Base-by-base conservation (phyloP, 2,888 invertebrate species). In the Hymenopus coronatus region DNA sequence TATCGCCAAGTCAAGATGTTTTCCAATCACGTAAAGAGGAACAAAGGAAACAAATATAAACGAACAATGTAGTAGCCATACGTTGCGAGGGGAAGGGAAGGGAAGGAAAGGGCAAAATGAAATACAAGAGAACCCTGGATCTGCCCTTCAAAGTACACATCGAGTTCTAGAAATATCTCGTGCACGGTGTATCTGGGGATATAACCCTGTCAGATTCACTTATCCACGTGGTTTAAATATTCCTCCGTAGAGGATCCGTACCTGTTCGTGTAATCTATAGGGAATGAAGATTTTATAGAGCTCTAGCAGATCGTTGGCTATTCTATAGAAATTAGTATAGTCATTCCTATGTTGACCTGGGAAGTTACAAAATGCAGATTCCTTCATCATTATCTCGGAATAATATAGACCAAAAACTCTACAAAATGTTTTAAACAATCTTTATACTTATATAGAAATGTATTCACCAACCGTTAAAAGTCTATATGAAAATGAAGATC, bases 11-110 rank as follows among this genome's bases (percentile, higher is more conserved):
- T 82, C 20, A n/a, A 25, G 46, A 87, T 87, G 87, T 87, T 82
- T 87, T 87, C 87, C 87, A 87, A 87, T 87, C 87, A 87, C 87
- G 82, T 82, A 87, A 82, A 81, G 33, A 33, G 82, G 82, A 70
- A 87, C 87, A 87, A 87, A 87, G 82, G 87, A 82, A 87, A 87
- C 87, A 87, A 87, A 87, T 33, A 70, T 25, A 87, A 87, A 87
- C 40, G 33, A 15, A 33, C 28, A 27, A 70, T 82, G 82, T 82
- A 70, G 54, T 70, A 82, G 82, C 82, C 87, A 87, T 87, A 87
- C 82, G 87, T 87, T 33, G 87, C 12, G 27, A 83, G 40, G 15
- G 54, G 54, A 70, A 70, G 20, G 25, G 54, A 25, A 70, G 20
- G 54, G 54, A 70, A 70, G 25, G 54, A 20, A 70, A 70, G 54